These are phyloP conservation scores for Calephelis nemesis DNA, from an alignment of 1,140 invertebrate genomes.

Conservation along the genomic window DNA sequence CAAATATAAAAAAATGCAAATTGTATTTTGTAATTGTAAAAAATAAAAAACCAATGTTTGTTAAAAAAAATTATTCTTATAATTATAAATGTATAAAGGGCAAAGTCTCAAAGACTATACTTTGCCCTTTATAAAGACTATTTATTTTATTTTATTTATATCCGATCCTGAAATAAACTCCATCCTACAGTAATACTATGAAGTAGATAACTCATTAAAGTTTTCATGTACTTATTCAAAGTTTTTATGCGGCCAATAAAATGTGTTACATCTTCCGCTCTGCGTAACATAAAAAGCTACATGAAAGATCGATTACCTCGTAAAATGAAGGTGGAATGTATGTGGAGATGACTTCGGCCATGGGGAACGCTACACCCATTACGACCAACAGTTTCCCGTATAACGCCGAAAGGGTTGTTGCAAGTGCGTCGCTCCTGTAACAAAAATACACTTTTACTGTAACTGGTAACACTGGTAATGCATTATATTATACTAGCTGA, in stretches of 20 bases:
- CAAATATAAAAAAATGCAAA: no score
- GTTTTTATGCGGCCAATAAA: constrained; percentile 1
- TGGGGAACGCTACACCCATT: constrained; percentile 95
- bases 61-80: no score
- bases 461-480: neutral
- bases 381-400: constrained; percentile 96
- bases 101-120: no score
- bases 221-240: neutral
- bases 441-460: constrained; percentile 21
- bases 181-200: no score
- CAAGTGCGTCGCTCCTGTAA: constrained; percentile 86
- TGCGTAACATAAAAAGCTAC: neutral
- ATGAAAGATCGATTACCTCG: constrained; percentile 77
- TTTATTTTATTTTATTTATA: no score
- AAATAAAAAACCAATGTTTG: no score
- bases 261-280: neutral
- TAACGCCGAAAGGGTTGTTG: constrained; percentile 92
- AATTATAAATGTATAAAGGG: no score
- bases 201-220: neutral
- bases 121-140: no score
- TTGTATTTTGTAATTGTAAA: no score
- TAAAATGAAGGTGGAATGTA: constrained; percentile 94
- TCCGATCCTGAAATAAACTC: no score
- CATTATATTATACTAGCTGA: no score
- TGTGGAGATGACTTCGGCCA: constrained; percentile 95